Base-by-base conservation (phyloP, 2,888 invertebrate genomes). In the Mesoligia furuncula region DNA sequence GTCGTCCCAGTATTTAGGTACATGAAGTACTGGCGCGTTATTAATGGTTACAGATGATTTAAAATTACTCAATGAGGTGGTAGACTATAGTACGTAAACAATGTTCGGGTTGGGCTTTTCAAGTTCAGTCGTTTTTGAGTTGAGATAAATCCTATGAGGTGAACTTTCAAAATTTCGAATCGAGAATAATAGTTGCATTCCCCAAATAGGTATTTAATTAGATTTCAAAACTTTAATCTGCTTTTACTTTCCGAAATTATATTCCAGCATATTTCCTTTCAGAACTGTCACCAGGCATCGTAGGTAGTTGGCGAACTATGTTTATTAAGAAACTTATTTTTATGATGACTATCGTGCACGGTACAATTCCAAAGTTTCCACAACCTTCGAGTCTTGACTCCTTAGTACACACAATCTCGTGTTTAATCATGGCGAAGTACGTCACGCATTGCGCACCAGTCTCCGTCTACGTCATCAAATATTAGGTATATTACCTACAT, bases 351-450 rank as follows among this genome's bases (percentile, higher is more conserved):
- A 17, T 5, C 15, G 27, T 15, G 15, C 17, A 36, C 15, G 27
- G n/a, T 51, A 45, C 27, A 68, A 27, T 66, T 42, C 27, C 54
- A 24, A 42, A 73, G 39, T 39, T 39, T n/a, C 45, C 15, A 76
- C 42, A 48, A 78, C 75, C 75, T 82, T 5, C 27, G 42, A 70
- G 72, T 65, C 81, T 86, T 92, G 90, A 13, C 73, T 24, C 64
- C 90, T 90, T 91, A 78, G 92, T 92, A 88, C 81, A 79, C 78
- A 86, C 89, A 91, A 90, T 90, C 90, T 90, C 90, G 90, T 90
- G 88, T 87, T 90, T 87, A 92, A 89, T 89, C 91, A 90, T 87
- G 85, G 89, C 90, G 88, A 87, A 84, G 84, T 88, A 92, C 93
- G 93, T 93, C 93, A 93, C 86, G 64, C 62, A 75, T 81, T 79